Base-by-base conservation (phyloP, 1,140 invertebrate genomes). In the Drosophila suzukii region DNA sequence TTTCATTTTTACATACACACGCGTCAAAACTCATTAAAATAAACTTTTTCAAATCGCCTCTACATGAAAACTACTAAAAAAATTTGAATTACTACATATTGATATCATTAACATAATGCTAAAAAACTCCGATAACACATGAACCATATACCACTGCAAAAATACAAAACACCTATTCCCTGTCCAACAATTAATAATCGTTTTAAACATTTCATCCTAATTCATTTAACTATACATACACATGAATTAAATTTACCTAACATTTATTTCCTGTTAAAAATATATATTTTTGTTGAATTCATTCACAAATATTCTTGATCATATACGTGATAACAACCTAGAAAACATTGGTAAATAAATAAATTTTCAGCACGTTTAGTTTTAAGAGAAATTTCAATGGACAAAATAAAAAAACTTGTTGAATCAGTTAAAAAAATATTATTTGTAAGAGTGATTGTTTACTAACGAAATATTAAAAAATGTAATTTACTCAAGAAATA, bases 261-360 rank as follows among this genome's bases (percentile, higher is more conserved):
- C 67, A 71, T 68, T 80, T 27, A 27, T 27, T 27, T 27, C 27
- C 5, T 4, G 27, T 27, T 24, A 24, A 27, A 27, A 2, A 27
- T 4, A 27, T 27, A 27, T 27, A 65, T 78, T 81, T 75, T 44
- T 73, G 59, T 2, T 77, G 55, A 46, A 73, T 79, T 61, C 71
- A 47, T 56, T 60, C 59, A 47, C 30, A 32, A 32, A 32, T 59
- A 46, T 59, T 17, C 66, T 65, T 10, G 20, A 6, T 11, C 43
- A 65, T 49, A 43, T 20, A 55, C 71, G 61, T 41, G 20, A 15
- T 58, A 61, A 65, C 78, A 82, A 59, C 59, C 54, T 88, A 88
- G 83, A 88, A 79, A 88, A 88, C 75, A 73, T 88, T 79, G 83
- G 83, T 88, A 88, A 86, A 86, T 79, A 75, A 58, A 34, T 58